Base-by-base conservation (phyloP, 2,888 invertebrate species). In the Lingula anatina region DNA sequence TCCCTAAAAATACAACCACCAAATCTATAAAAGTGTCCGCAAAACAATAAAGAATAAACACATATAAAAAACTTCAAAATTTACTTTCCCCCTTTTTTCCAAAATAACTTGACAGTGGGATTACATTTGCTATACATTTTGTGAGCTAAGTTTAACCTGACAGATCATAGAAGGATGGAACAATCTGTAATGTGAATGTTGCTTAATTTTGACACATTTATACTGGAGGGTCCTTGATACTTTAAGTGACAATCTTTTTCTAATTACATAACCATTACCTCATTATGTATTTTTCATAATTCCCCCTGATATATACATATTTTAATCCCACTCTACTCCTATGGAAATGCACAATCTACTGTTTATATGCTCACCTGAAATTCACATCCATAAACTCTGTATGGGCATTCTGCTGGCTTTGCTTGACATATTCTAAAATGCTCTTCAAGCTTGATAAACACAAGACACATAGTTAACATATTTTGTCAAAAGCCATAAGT, bases 361-460 rank as follows among this genome's bases (percentile, higher is more conserved):
- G n/a, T n/a, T n/a, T 4, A 36, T 26, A 27, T 26, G 51, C 51
- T 49, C 51, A 61, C 61, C 39, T 18, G 26, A 53, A 53, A 60
- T 5, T 20, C 23, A 38, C 62, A 63, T 20, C 62, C 62, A 38
- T 56, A 39, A 27, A 41, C 40, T 27, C 52, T 51, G 37, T 55
- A 61, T 27, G 47, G 54, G 39, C 62, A 63, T 28, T 56, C 49
- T 7, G 40, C 44, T 25, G 60, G 61, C 51, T 55, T 59, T 27
- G 44, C 56, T 2, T 58, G 56, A 51, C 65, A 65, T 1, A 24
- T 31, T 23, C 51, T 49, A 24, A 52, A 37, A 44, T 65, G 64
- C 1, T 43, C 44, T 28, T 46, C 45, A 41, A 65, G 44, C 65
- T 65, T 46, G 43, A 53, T 49, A 50, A 50, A 39, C 27, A 41